phyloP scores from a whole-genome alignment of 2,113 vertebrate species.

The mouse (Mus musculus) region DNA sequence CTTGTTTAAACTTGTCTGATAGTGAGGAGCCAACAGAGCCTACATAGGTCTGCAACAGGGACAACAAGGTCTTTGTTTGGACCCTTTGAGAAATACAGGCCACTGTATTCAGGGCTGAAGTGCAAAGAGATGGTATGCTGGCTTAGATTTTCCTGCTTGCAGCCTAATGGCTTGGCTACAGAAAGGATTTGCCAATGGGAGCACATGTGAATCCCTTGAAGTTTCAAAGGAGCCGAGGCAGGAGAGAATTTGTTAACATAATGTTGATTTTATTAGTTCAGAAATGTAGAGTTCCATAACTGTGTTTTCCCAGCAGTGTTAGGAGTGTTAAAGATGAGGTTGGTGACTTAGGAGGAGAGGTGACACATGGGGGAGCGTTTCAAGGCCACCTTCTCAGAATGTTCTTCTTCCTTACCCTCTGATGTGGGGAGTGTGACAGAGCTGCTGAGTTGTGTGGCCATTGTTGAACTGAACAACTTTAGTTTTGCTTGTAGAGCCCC shows the following conservation, averaged over 20 bases:
- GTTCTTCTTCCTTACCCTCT: conserved; percentile 37
- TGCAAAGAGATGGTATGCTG: not conserved
- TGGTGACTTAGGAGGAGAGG: conserved; percentile 22
- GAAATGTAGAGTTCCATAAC: conserved; percentile 49
- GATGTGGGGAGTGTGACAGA: not conserved
- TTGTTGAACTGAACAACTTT: not conserved
- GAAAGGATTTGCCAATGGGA: conserved; percentile 27
- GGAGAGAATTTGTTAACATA: not conserved
- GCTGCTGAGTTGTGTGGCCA: not conserved
- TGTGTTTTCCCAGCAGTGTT: conserved; percentile 35
- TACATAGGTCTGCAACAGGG: not conserved
- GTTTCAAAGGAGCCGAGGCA: not conserved
- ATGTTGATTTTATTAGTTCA: conserved; percentile 41
- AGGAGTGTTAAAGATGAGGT: not conserved
- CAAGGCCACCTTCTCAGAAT: not conserved
- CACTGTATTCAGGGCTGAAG: not conserved
- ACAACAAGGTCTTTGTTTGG: conserved; percentile 57
- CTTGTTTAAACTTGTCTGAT: not conserved
- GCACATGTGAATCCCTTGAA: not conserved
- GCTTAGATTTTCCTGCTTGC: not conserved
- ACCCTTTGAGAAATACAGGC: conserved; percentile 3
- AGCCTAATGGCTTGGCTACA: not conserved
- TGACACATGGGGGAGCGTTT: not conserved
- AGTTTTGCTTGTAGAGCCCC: not conserved
- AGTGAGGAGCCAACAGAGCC: not conserved